Base-by-base conservation (phyloP, 2,888 invertebrate genomes). In the Caenorhabditis sp. region DNA sequence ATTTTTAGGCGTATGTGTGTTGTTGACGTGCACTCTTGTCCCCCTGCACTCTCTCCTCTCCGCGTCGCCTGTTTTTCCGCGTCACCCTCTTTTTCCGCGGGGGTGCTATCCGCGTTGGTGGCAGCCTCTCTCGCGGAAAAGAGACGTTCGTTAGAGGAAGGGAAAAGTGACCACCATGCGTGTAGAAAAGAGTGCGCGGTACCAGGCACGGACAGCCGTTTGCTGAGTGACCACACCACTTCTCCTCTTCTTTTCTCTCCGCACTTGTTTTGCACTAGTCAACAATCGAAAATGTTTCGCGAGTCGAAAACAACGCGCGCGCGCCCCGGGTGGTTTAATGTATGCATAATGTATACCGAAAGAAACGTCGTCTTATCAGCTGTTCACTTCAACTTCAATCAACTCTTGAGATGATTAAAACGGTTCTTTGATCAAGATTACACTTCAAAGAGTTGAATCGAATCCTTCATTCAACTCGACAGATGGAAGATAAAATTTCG, bases 211-310 rank as follows among this genome's bases (percentile, higher is more conserved):
- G 73, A 44, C 80, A 80, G 80, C 68, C 49, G 80, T 80, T 80
- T 80, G 73, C 73, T 72, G 72, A 80, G 70, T 70, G 75, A 82
- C 82, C 82, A 82, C 76, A 68, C 82, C 82, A 82, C 76, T 82
- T 81, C 76, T 82, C 75, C 49, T 64, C 49, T 66, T 54, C n/a
- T 66, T 10, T 47, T 47, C 19, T 19, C 22, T 74, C 75, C 73
- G 79, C 77, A 83, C 83, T 83, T 83, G 83, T 83, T 83, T 83
- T 83, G 83, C 79, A 79, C 83, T 83, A 70, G 83, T 83, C 83
- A 83, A 83, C 77, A 82, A 82, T 73, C 59, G 51, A 70, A 69
- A 63, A 82, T 74, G 72, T 73, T 82, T 70, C 76, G 64, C 73
- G 59, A 66, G 72, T 80, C 73, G 80, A 80, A 80, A 80, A 80